These are phyloP conservation scores for Pholis gunnellus DNA, from an alignment of 2,113 vertebrate species.

Conservation along the genomic window DNA sequence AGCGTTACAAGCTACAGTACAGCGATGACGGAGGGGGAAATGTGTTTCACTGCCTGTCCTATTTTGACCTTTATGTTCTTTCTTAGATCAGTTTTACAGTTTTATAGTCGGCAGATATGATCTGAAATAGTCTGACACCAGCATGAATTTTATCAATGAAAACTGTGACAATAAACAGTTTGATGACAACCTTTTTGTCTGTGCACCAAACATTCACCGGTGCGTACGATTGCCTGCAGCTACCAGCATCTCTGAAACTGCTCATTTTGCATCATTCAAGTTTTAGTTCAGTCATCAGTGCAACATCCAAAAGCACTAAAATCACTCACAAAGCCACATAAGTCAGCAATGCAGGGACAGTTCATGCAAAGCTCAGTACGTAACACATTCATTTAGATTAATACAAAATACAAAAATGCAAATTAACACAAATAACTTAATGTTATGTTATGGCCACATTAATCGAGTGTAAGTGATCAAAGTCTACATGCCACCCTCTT, in stretches of 20 bases:
- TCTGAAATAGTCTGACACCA: not conserved
- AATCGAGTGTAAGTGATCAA: too few species aligned
- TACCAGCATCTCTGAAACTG: too few species aligned
- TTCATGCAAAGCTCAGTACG: not conserved
- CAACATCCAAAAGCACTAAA: not conserved
- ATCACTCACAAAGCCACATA: not conserved
- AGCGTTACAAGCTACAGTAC: not conserved
- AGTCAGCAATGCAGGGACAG: not conserved
- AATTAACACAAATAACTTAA: too few species aligned
- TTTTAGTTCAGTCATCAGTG: not conserved
- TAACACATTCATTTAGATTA: too few species aligned
- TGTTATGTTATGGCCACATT: too few species aligned
- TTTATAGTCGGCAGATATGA: too few species aligned
- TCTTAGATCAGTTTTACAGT: not conserved
- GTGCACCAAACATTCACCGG: not conserved
- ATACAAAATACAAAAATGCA: too few species aligned
- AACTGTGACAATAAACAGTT: not conserved
- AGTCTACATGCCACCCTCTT: too few species aligned
- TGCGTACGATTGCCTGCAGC: not conserved
- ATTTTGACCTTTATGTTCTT: not conserved
- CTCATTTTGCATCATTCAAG: too few species aligned
- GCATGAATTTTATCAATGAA: not conserved
- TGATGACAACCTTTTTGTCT: not conserved
- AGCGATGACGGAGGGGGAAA: conserved; percentile 21
- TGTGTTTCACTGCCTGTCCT: not conserved